Percentiles rank a stretch among this genome's conserved stretches.
Evolutionary conservation across 2,797 vertebrate species (phyloP).

Genomic region (Thaleichthys pacificus): DNA sequence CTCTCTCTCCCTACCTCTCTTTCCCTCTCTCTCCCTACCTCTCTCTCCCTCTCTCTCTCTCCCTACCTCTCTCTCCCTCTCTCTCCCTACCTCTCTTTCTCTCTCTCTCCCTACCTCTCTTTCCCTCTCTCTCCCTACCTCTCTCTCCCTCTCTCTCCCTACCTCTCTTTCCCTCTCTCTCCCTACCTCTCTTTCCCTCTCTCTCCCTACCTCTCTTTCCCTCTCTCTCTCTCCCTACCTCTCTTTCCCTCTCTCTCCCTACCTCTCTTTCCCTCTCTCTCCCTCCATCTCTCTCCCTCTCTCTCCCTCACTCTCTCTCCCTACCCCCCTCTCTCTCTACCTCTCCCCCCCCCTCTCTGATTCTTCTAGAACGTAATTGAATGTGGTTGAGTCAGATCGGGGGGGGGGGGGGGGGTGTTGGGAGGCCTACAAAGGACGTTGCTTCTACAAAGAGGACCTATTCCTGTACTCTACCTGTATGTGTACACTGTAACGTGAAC

Average conservation of each 20-base stretch:
- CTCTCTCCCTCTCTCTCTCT: not conserved
- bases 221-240: not conserved
- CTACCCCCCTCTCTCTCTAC: too few species aligned
- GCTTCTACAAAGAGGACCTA: not conserved
- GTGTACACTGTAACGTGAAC: too few species aligned
- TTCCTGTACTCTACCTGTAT: not conserved
- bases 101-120: too few species aligned
- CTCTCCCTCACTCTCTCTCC: too few species aligned
- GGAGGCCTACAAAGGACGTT: not conserved
- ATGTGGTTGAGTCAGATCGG: conserved; percentile 26
- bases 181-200: not conserved
- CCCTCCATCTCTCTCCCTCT: not conserved
- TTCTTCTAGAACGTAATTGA: conserved; percentile 24
- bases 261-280: not conserved
- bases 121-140: too few species aligned
- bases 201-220: not conserved
- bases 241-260: not conserved
- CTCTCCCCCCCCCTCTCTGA: conserved; percentile 1
- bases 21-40: too few species aligned
- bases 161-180: not conserved
- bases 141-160: too few species aligned
- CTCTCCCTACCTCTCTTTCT: too few species aligned
- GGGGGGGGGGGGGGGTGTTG: not conserved
- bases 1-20: too few species aligned
- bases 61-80: not conserved